Percentiles rank a stretch among this genome's conserved stretches.
Conservation (phyloP, 2,888 invertebrate genomes). For the Ligdia adustata region DNA sequence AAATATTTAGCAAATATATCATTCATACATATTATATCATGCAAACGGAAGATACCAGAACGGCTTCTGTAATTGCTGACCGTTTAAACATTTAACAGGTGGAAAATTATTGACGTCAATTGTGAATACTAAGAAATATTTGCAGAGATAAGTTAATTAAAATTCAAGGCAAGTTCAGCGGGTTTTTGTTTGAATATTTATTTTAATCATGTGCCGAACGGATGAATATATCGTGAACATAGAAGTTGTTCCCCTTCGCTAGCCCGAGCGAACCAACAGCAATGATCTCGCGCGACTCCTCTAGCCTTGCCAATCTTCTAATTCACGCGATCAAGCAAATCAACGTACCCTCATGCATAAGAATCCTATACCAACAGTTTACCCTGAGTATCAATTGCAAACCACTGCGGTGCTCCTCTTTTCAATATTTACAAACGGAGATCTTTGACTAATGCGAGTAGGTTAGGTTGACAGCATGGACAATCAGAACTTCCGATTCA, state of each 20-base stretch:
- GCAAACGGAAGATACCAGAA: too few relatives aligned
- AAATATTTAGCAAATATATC: too few relatives aligned
- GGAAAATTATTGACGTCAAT: slow-evolving; percentile 10
- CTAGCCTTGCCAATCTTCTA: slow-evolving; percentile 58
- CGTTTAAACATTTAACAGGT: slow-evolving; percentile 4
- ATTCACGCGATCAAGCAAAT: slow-evolving; percentile 58
- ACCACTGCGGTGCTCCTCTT: slow-evolving; percentile 20
- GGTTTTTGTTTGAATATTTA: neutral
- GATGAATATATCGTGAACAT: neutral
- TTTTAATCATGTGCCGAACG: neutral
- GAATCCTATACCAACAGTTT: slow-evolving; percentile 31
- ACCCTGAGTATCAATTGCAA: slow-evolving; percentile 18
- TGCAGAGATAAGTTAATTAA: slow-evolving; percentile 9
- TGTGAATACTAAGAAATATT: slow-evolving; percentile 1
- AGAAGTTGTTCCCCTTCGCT: slow-evolving; percentile 3
- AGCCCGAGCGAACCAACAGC: slow-evolving; percentile 47
- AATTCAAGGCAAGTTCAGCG: slow-evolving; percentile 14
- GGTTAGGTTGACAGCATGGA: slow-evolving; percentile 14
- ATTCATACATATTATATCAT: too few relatives aligned
- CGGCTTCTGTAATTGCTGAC: neutral
- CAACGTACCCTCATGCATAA: slow-evolving; percentile 48
- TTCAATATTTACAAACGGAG: slow-evolving; percentile 6
- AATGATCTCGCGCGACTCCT: slow-evolving; percentile 38
- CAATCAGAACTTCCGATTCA: slow-evolving; percentile 55
- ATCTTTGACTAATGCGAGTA: slow-evolving; percentile 9